A percentile compares a stretch with the other conserved stretches of the same genome.
Conservation (phyloP, 1,140 invertebrate species). For the Ceratosolen solmsi region DNA sequence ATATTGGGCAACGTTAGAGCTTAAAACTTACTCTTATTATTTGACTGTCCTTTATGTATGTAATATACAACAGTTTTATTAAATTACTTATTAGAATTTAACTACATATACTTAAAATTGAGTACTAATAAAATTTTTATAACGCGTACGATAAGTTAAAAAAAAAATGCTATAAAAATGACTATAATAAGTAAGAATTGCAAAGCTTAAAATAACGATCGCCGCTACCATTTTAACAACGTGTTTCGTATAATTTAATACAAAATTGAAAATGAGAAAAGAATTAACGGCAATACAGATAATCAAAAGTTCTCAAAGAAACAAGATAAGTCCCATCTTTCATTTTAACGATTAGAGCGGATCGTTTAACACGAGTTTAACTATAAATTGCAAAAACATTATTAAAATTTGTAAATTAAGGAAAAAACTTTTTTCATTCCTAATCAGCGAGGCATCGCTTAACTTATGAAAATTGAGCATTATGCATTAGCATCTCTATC, state of each 20-base stretch:
- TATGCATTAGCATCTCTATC: neutral
- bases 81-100: neutral
- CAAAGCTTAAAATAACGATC: conserved; percentile 6
- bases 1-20: too few species aligned
- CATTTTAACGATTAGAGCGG: neutral
- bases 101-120: conserved; percentile 7
- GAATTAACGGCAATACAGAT: neutral
- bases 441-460: neutral
- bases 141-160: neutral
- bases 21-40: neutral
- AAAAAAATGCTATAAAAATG: conserved; percentile 9
- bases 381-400: conserved; percentile 3
- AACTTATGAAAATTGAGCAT: too few species aligned
- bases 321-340: neutral
- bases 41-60: neutral
- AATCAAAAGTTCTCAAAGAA: neutral
- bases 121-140: conserved; percentile 28
- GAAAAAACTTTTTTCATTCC: conserved; percentile 22
- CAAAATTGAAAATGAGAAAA: neutral
- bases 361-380: neutral
- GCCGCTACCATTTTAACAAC: neutral
- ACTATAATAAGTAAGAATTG: neutral
- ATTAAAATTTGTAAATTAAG: conserved; percentile 27
- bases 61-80: neutral
- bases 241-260: conserved; percentile 7